These are phyloP conservation scores for Chrysolina oricalcia DNA, from an alignment of 2,888 invertebrate species.

Conservation along the genomic window DNA sequence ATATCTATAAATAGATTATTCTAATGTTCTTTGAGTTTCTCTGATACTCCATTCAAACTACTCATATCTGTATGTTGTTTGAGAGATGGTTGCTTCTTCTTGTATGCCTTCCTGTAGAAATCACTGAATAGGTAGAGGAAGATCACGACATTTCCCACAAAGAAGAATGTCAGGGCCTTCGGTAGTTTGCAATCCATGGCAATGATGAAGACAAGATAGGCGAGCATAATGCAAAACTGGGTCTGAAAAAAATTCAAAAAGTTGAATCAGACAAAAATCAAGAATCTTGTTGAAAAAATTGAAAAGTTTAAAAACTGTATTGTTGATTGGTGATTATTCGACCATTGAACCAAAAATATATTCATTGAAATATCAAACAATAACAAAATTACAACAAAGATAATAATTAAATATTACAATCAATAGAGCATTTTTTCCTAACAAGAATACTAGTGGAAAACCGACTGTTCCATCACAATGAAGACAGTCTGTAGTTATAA, in stretches of 20 bases:
- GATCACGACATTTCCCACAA: slow-evolving; percentile 79
- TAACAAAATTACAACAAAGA: too few species aligned
- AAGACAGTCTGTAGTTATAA: too few species aligned
- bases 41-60: not conserved
- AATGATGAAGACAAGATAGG: slow-evolving; percentile 80
- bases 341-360: too few species aligned
- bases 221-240: slow-evolving; percentile 84
- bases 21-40: slow-evolving; percentile 40
- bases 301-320: too few species aligned
- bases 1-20: slow-evolving; percentile 32
- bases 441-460: too few species aligned
- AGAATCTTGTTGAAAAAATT: too few species aligned
- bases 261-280: too few species aligned
- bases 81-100: slow-evolving; percentile 20
- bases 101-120: slow-evolving; percentile 77
- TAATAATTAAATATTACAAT: too few species aligned
- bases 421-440: too few species aligned
- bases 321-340: too few species aligned
- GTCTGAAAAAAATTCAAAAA: slow-evolving; percentile 76
- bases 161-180: slow-evolving; percentile 79
- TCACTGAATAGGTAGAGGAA: slow-evolving; percentile 87
- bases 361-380: too few species aligned
- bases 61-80: not conserved
- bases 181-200: slow-evolving; percentile 82
- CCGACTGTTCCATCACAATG: too few species aligned